Percentiles rank a stretch among this genome's conserved stretches.
phyloP scores from a whole-genome alignment of 2,797 vertebrate species.

The Rhabdomys pumilio region DNA sequence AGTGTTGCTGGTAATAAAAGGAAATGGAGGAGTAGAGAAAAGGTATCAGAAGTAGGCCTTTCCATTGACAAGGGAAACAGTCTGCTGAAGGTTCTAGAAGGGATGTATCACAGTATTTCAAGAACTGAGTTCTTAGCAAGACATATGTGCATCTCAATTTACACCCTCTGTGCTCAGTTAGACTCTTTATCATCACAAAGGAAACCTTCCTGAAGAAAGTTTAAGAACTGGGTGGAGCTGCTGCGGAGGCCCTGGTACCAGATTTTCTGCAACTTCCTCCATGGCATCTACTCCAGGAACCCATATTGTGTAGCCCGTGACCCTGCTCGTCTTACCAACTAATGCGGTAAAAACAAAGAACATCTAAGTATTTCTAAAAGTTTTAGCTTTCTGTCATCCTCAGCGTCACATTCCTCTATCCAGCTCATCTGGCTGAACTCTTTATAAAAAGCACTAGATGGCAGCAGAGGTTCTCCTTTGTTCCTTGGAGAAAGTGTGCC shows the following conservation, averaged over 20 bases:
- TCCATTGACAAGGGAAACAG: neutral
- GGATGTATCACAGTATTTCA: neutral
- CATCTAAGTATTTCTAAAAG: neutral
- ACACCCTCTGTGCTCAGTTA: neutral
- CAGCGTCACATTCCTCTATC: neutral
- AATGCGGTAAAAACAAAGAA: constrained; percentile 16
- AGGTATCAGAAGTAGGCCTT: neutral
- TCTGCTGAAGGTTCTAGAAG: neutral
- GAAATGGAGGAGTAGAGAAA: neutral
- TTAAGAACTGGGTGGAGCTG: neutral
- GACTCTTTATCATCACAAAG: neutral
- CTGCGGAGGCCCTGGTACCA: neutral
- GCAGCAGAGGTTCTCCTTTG: constrained; percentile 56
- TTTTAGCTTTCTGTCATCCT: neutral
- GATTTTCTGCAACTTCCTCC: neutral
- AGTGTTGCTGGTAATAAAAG: neutral
- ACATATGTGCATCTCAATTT: neutral
- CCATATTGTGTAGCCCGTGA: neutral
- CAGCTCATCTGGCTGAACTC: neutral
- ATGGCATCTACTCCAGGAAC: neutral
- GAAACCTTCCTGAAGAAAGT: neutral
- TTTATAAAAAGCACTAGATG: constrained; percentile 71
- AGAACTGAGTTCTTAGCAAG: neutral
- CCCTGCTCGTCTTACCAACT: constrained; percentile 33
- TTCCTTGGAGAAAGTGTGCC: fast-evolving